Evolutionary conservation across 2,797 vertebrate genomes (phyloP), one percentile per base, ranked within the genome.

Genomic region (Sparus aurata): DNA sequence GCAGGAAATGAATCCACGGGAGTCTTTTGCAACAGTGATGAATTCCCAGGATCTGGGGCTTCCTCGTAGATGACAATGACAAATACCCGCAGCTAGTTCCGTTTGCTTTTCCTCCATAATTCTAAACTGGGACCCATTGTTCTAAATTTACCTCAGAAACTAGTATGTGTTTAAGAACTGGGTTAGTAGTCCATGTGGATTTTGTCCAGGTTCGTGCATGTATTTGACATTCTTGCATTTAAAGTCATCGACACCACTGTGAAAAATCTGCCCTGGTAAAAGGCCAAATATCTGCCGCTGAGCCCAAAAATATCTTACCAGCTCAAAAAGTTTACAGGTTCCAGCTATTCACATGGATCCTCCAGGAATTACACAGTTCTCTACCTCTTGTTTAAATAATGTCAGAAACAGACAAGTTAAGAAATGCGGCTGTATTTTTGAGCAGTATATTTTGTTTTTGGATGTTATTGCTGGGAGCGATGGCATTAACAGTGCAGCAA

Each of bases 1-100:
- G 46, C 47, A 76, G 61, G 61, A 82, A 86, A 47, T 69, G 17
- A 63, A 77, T 77, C 60, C 69, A 73, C 45, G 67, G 58, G 58
- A 84, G 73, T 85, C 43, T 69, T 78, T 73, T 64, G 55, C 59
- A 89, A 82, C 80, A 86, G 60, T 86, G 83, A 93, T 91, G 84
- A 89, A 93, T 91, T 70, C 85, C 73, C 83, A 27, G 72, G 73
- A 90, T 88, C 74, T 80, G 67, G 79, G 78, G 62, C 82, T 89
- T 90, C 85, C 86, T 82, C 75, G 68, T 41, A n/a, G 45, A 75
- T 93, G 94, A 95, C 94, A 95, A 70, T 94, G 95, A 95, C 87
- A 92, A 95, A 95, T 94, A 82, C 59, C 84, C 23, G 2, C 53
- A 59, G 73, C 76, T 70, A 64, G 54, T 77, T 75, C 60, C 18